Percentiles rank a stretch among this genome's conserved stretches.
These are phyloP conservation scores for Athalia cordata DNA, from an alignment of 2,888 invertebrate genomes.

Conservation along the genomic window DNA sequence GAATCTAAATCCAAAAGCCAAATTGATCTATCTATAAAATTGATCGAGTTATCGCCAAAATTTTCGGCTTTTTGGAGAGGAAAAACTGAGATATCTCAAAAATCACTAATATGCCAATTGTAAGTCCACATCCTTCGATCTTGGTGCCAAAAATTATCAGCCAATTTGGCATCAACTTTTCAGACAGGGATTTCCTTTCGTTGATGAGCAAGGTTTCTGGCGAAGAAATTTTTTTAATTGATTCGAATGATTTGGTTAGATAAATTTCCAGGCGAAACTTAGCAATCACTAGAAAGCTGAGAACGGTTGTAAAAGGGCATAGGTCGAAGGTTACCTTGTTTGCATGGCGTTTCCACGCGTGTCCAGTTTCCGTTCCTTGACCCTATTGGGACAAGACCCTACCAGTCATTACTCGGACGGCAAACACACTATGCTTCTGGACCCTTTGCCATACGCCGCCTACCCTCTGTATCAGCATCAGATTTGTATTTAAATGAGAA, in stretches of 20 bases:
- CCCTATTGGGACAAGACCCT: constrained; percentile 59
- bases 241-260: neutral
- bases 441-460: constrained; percentile 48
- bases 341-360: constrained; percentile 70
- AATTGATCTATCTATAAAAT: too few relatives aligned
- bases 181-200: too few relatives aligned
- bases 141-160: too few relatives aligned
- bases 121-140: too few relatives aligned
- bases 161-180: too few relatives aligned
- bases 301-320: constrained; percentile 48
- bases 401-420: constrained; percentile 72
- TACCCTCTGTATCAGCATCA: constrained; percentile 70
- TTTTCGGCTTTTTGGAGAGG: too few relatives aligned
- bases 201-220: neutral
- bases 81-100: too few relatives aligned
- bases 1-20: too few relatives aligned
- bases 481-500: constrained; percentile 74
- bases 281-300: constrained; percentile 31
- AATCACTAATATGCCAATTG: too few relatives aligned
- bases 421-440: constrained; percentile 72
- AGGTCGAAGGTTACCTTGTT: constrained; percentile 62
- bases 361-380: constrained; percentile 58
- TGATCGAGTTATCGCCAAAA: too few relatives aligned
- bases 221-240: neutral
- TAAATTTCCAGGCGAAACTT: constrained; percentile 2